A percentile compares a stretch with the other conserved stretches of the same genome.
Evolutionary conservation across 2,797 vertebrate species (phyloP).

Genomic region (Sebastes alutus): DNA sequence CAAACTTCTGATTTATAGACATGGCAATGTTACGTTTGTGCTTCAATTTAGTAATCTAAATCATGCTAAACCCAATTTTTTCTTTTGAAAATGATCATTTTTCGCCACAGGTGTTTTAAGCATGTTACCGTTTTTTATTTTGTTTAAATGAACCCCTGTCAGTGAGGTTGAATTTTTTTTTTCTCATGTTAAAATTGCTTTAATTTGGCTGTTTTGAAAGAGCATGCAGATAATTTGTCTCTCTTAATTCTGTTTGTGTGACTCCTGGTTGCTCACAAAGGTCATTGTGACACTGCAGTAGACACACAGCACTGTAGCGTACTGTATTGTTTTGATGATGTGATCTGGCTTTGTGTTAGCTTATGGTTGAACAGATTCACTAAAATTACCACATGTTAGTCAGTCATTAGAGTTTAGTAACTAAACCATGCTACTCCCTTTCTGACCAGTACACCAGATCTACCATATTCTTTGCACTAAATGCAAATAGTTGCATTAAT

Average conservation of each 20-base stretch:
- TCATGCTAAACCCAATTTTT: background rate
- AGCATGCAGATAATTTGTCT: slow-evolving; percentile 2
- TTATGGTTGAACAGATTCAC: slow-evolving; percentile 1
- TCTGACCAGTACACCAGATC: background rate
- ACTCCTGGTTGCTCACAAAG: background rate
- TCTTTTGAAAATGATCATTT: background rate
- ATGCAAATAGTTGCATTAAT: slow-evolving; percentile 15
- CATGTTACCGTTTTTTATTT: background rate
- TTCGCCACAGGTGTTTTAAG: background rate
- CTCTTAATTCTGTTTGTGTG: background rate
- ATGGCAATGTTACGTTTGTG: background rate
- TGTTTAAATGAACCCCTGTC: background rate
- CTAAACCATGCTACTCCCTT: background rate
- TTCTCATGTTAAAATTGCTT: background rate
- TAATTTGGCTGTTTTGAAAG: slow-evolving; percentile 6
- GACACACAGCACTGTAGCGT: background rate
- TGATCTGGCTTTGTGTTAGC: slow-evolving; percentile 39
- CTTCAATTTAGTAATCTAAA: background rate
- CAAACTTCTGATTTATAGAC: slow-evolving; percentile 13
- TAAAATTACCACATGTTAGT: background rate
- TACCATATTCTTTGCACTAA: background rate
- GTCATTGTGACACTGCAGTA: background rate
- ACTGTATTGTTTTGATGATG: slow-evolving; percentile 1
- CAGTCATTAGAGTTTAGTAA: background rate
- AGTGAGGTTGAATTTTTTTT: background rate